These are phyloP conservation scores for Mixornis gularis DNA, from an alignment of 2,113 vertebrate genomes.

Conservation along the genomic window DNA sequence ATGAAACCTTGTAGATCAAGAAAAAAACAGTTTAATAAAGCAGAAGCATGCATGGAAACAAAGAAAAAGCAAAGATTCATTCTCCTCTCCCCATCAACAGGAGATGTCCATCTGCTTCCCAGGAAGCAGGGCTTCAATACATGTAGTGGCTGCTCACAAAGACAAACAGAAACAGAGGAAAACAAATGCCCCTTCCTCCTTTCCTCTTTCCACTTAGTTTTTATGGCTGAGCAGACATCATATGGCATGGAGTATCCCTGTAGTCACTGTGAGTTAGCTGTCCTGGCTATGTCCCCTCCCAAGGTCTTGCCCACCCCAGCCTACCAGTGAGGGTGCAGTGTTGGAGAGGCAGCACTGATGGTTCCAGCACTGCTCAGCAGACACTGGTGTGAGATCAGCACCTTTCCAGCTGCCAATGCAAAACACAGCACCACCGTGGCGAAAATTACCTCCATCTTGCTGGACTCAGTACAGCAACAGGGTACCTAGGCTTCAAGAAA, in stretches of 20 bases:
- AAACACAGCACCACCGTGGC: fast-evolving
- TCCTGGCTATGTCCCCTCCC: not conserved
- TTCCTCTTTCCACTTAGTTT: not conserved
- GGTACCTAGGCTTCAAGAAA: not conserved
- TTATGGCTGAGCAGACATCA: not conserved
- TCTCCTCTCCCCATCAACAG: not conserved
- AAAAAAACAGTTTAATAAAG: not conserved
- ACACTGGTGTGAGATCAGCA: not conserved
- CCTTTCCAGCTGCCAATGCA: not conserved
- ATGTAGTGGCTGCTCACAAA: fast-evolving
- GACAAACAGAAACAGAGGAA: not conserved
- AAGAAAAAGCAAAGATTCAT: not conserved
- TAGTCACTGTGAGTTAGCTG: not conserved
- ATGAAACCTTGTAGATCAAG: not conserved
- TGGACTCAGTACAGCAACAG: not conserved
- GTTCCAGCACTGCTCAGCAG: not conserved
- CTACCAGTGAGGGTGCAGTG: not conserved
- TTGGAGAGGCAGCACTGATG: not conserved
- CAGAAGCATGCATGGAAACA: not conserved
- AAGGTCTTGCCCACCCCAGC: not conserved
- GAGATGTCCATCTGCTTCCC: not conserved
- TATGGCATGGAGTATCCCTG: not conserved
- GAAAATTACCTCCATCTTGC: not conserved
- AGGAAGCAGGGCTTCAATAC: not conserved
- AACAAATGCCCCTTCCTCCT: not conserved